Evolutionary conservation across 2,888 invertebrate species (phyloP).

Genomic region (Argynnis bischoffii): DNA sequence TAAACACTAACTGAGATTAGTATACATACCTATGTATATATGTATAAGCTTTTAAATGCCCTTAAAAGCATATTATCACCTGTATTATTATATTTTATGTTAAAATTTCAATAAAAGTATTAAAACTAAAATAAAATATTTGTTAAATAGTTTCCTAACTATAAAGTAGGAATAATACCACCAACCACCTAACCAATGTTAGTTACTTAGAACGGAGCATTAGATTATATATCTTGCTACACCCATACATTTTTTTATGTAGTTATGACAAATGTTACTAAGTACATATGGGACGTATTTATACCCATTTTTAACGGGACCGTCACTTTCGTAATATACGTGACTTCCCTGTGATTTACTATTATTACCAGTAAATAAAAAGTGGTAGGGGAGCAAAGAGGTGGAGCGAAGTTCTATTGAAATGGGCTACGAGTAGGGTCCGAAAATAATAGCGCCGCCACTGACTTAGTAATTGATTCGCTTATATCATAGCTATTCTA

Average conservation of each 20-base stretch:
- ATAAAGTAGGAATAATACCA: no score
- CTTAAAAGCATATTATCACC: no score
- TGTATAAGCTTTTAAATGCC: neutral
- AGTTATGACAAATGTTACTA: neutral
- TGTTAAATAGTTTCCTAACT: no score
- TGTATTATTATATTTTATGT: no score
- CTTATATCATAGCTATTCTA: conserved; percentile 64
- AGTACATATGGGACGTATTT: conserved; percentile 36
- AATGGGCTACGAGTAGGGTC: conserved; percentile 68
- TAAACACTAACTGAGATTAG: conserved; percentile 12
- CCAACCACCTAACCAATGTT: neutral
- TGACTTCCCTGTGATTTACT: conserved; percentile 74
- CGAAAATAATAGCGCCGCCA: conserved; percentile 68
- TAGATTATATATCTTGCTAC: neutral
- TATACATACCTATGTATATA: no score
- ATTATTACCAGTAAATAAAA: conserved; percentile 82
- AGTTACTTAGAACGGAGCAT: neutral
- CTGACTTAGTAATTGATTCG: conserved; percentile 77
- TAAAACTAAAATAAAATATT: no score
- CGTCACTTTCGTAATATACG: conserved; percentile 60
- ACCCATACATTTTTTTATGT: neutral
- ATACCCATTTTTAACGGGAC: conserved; percentile 63
- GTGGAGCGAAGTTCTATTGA: conserved; percentile 79
- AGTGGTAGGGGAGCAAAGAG: conserved; percentile 80
- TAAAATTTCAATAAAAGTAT: no score